These are phyloP conservation scores for Tipula unca DNA, from an alignment of 2,888 invertebrate species.

Conservation along the genomic window DNA sequence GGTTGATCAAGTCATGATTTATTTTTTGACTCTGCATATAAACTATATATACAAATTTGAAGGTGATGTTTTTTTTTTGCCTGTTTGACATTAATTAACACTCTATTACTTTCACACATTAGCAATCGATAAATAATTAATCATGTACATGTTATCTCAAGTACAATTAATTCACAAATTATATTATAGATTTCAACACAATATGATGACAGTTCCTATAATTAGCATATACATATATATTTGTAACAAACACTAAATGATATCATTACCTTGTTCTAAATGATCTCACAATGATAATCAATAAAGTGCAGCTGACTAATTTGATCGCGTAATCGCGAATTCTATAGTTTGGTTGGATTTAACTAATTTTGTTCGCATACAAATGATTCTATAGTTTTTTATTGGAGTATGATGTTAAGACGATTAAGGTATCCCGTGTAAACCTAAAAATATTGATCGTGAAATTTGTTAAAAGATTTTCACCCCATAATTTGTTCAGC, in stretches of 20 bases:
- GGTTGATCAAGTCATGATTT: not conserved
- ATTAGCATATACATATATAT: not conserved
- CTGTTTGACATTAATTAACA: not conserved
- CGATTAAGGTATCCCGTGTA: no score
- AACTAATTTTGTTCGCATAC: no score
- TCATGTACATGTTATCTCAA: not conserved
- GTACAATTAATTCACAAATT: not conserved
- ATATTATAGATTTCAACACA: not conserved
- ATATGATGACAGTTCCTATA: not conserved
- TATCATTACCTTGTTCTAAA: conserved; percentile 8
- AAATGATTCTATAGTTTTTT: no score
- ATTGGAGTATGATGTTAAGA: no score
- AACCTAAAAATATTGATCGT: no score
- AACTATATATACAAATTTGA: not conserved
- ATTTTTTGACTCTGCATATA: not conserved
- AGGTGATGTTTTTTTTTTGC: not conserved
- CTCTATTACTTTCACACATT: not conserved
- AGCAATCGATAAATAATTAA: not conserved
- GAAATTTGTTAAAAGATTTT: no score
- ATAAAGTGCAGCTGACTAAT: not conserved
- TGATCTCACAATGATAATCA: not conserved
- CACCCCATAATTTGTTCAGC: no score
- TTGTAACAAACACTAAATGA: not conserved
- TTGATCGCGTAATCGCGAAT: no score
- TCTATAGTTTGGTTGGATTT: no score